Base-by-base conservation (phyloP, 2,888 invertebrate species). In the Mesopsocus fuscifrons region DNA sequence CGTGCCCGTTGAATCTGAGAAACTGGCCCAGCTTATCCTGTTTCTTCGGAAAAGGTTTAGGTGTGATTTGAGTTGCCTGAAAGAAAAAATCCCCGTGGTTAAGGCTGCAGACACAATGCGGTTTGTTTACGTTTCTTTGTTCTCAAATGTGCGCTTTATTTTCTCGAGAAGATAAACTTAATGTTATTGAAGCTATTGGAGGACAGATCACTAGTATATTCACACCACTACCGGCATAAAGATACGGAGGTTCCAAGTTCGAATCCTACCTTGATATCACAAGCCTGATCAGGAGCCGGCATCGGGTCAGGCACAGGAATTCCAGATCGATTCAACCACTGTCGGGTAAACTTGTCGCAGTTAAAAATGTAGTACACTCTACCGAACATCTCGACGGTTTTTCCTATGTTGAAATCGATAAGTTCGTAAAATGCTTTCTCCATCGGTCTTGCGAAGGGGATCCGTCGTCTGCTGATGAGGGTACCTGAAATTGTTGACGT, bases 261-360 rank as follows among this genome's bases (percentile, higher is more conserved):
- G n/a, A n/a, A n/a, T n/a, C n/a, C n/a, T n/a, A n/a, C n/a, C n/a
- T n/a, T n/a, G n/a, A n/a, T n/a, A n/a, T n/a, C n/a, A n/a, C n/a
- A n/a, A n/a, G n/a, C n/a, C n/a, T n/a, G n/a, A n/a, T n/a, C n/a
- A 1, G 76, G 75, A 13, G 64, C 58, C 15, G 63, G 57, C 2
- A 74, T 59, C 1, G 74, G 74, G 60, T 81, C 77, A 0, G 83
- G 77, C 3, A 92, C 84, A 26, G 77, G 65, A 41, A 91, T 81
- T 2, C 92, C 92, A 43, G 83, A 72, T 35, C 83, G 75, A 56
- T 81, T 80, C 4, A 92, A 62, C 59, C 88, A 92, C 42, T 73
- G 74, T 49, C 84, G 66, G 0, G 92, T 91, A 56, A 89, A 92
- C 50, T 73, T 70, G 57, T 94, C 92, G 57, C 91, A 91, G 51